Conservation (phyloP, 2,888 invertebrate genomes). For the Meteorus colon region DNA sequence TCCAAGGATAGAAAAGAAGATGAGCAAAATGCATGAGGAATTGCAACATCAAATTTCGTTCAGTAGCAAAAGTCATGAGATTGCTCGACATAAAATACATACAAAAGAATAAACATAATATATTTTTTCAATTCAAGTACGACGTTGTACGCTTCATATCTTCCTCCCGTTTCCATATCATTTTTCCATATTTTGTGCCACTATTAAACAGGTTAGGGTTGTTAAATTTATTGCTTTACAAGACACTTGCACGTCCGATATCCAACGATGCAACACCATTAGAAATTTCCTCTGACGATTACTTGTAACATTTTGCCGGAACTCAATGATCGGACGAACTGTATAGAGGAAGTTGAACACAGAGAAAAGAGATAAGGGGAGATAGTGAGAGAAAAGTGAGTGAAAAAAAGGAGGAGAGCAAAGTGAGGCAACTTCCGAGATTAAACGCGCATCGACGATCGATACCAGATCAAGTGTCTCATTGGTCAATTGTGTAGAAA, state of each 20-base stretch:
- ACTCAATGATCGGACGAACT: constrained; percentile 11
- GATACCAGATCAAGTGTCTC: constrained; percentile 28
- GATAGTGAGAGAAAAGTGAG: constrained; percentile 26
- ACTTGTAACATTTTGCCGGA: constrained; percentile 33
- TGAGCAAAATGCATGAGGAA: too few relatives aligned
- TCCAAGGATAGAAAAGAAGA: too few relatives aligned
- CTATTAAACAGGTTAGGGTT: constrained; percentile 17
- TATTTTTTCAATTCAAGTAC: too few relatives aligned
- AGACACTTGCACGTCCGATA: constrained; percentile 35
- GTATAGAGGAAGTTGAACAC: constrained; percentile 15
- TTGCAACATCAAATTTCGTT: too few relatives aligned
- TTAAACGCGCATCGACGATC: constrained; percentile 22
- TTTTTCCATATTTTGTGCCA: background rate
- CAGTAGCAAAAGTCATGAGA: too few relatives aligned
- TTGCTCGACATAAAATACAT: too few relatives aligned
- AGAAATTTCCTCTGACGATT: constrained; percentile 37
- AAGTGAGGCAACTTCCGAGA: constrained; percentile 23
- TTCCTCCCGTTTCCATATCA: background rate
- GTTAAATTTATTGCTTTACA: constrained; percentile 36
- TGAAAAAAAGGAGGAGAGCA: constrained; percentile 26
- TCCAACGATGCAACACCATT: constrained; percentile 37
- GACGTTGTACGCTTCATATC: too few relatives aligned
- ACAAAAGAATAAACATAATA: too few relatives aligned
- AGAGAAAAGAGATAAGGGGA: background rate
- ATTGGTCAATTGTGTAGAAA: constrained; percentile 23